These are phyloP conservation scores for Scyliorhinus canicula DNA, from an alignment of 2,797 vertebrate genomes.

Conservation along the genomic window DNA sequence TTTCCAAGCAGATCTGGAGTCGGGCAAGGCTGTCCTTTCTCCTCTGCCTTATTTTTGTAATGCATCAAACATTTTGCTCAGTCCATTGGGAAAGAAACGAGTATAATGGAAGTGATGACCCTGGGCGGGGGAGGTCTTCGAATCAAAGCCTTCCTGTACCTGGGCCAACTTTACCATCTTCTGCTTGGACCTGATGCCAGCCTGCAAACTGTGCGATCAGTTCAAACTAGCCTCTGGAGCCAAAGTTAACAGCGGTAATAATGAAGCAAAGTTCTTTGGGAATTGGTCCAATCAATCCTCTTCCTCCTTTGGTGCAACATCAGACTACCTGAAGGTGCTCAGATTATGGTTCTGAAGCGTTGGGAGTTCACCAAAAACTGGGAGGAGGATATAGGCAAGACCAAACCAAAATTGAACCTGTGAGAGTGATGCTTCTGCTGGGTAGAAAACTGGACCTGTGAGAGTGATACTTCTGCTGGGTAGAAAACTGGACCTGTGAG, in stretches of 20 bases:
- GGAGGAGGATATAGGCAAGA: too few relatives aligned
- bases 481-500: too few relatives aligned
- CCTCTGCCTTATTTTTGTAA: neutral
- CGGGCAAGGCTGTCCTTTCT: neutral
- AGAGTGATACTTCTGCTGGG: too few relatives aligned
- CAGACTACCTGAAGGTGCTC: too few relatives aligned
- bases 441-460: too few relatives aligned
- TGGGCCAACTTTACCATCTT: neutral
- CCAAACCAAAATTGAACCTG: too few relatives aligned
- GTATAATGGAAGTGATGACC: neutral
- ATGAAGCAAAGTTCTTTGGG: neutral
- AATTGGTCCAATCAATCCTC: too few relatives aligned
- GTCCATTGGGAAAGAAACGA: neutral
- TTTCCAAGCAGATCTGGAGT: neutral
- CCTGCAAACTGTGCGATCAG: neutral
- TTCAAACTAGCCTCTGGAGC: neutral
- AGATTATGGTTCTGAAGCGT: too few relatives aligned
- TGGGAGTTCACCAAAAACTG: too few relatives aligned
- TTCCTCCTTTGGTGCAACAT: too few relatives aligned
- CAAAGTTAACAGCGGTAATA: neutral
- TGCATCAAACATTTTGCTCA: neutral
- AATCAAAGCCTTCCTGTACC: neutral
- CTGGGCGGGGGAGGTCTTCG: neutral
- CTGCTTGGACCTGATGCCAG: neutral
- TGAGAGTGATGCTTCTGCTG: too few relatives aligned